Evolutionary conservation across 2,113 vertebrate species (phyloP).

Genomic region (Alectura lathami): DNA sequence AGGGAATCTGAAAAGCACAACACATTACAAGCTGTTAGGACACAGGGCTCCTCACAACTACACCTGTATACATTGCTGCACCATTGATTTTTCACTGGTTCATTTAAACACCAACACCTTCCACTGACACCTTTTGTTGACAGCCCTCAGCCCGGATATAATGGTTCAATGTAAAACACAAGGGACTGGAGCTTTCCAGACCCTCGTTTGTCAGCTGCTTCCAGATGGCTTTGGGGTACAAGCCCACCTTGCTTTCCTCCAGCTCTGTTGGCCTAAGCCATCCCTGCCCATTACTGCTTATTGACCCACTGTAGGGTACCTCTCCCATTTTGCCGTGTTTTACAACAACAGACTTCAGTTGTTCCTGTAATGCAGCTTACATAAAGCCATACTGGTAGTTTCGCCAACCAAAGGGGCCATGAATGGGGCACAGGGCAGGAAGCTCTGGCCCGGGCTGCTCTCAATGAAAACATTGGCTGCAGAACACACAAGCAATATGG

Average conservation of each 20-base stretch:
- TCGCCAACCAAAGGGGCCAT: not conserved
- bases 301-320: not conserved
- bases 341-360: not conserved
- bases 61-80: rapidly evolving
- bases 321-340: not conserved
- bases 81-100: not conserved
- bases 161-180: not conserved
- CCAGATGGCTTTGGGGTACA: not conserved
- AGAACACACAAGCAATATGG: not conserved
- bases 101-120: not conserved
- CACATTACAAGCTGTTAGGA: not conserved
- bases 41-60: not conserved
- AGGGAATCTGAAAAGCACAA: constrained; percentile 84
- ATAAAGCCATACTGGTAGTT: not conserved
- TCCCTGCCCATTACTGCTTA: not conserved
- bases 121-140: not conserved
- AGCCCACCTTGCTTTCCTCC: not conserved
- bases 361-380: not conserved
- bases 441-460: not conserved
- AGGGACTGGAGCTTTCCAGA: not conserved
- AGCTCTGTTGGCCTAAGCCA: not conserved
- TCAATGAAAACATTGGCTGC: rapidly evolving
- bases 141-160: not conserved
- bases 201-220: not conserved
- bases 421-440: not conserved